phyloP scores from a whole-genome alignment of 1,140 invertebrate genomes.

The Tetranychus cinnabarinus region DNA sequence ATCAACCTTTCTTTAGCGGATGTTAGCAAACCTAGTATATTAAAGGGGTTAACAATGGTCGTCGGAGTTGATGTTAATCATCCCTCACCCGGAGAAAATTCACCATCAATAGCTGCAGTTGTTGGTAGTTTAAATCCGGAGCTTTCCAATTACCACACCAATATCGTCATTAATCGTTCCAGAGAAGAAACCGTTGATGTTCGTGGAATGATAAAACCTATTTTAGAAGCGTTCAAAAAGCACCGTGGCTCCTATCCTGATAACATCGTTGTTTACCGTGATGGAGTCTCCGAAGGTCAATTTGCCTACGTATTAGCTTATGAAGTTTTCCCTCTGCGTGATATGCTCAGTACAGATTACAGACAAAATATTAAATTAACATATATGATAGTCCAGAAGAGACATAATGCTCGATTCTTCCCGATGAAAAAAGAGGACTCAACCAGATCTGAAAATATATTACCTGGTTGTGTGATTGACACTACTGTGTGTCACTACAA shows the following conservation, averaged over 20 bases:
- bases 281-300: conserved; percentile 47
- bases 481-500: conserved; percentile 47
- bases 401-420: conserved; percentile 9
- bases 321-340: background rate
- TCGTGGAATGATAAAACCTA: conserved; percentile 29
- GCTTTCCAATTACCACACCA: background rate
- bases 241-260: conserved; percentile 12
- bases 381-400: conserved; percentile 9
- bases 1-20: conserved; percentile 31
- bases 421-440: background rate
- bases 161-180: conserved; percentile 2
- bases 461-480: conserved; percentile 60
- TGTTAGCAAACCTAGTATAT: conserved; percentile 15
- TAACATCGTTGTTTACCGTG: conserved; percentile 62
- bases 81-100: background rate
- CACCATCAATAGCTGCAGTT: background rate
- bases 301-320: background rate
- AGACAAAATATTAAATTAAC: conserved; percentile 1
- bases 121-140: background rate
- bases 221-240: conserved; percentile 28
- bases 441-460: conserved; percentile 32
- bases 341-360: background rate
- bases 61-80: background rate
- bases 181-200: conserved; percentile 19
- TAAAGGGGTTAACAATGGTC: background rate